Percentiles rank a stretch among this genome's conserved stretches.
phyloP scores from a whole-genome alignment of 2,113 vertebrate species.

The Bujurquina vittata region DNA sequence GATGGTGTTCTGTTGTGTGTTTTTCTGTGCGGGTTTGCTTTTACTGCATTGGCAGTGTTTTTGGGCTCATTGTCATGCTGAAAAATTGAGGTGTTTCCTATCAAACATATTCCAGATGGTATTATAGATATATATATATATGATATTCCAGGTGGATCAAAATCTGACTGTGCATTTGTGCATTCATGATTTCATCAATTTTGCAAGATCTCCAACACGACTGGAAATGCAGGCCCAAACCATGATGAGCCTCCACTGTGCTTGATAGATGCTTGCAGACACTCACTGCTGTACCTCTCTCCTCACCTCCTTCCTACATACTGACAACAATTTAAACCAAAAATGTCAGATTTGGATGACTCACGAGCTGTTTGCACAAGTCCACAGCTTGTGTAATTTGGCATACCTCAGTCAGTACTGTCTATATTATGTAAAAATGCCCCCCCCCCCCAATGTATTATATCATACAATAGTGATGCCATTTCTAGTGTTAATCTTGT shows the following conservation, averaged over 20 bases:
- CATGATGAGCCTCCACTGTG: no score
- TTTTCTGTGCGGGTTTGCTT: no score
- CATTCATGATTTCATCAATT: background rate
- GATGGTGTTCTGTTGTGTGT: no score
- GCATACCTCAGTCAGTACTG: background rate
- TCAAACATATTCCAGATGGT: background rate
- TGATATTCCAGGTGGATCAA: background rate
- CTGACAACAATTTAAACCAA: no score
- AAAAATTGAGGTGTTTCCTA: background rate
- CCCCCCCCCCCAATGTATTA: background rate
- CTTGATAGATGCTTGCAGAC: no score
- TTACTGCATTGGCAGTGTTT: background rate
- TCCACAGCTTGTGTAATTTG: background rate
- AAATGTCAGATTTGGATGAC: background rate
- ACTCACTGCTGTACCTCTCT: no score
- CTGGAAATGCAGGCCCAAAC: no score
- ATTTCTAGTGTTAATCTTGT: background rate
- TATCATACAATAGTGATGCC: background rate
- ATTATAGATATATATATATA: no score
- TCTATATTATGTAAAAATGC: background rate
- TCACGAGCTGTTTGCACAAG: background rate
- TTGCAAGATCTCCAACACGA: background rate
- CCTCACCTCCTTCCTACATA: no score
- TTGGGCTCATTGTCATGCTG: background rate
- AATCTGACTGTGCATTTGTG: background rate